These are phyloP conservation scores for Latrodectus elegans DNA, from an alignment of 2,888 invertebrate genomes.

Conservation along the genomic window DNA sequence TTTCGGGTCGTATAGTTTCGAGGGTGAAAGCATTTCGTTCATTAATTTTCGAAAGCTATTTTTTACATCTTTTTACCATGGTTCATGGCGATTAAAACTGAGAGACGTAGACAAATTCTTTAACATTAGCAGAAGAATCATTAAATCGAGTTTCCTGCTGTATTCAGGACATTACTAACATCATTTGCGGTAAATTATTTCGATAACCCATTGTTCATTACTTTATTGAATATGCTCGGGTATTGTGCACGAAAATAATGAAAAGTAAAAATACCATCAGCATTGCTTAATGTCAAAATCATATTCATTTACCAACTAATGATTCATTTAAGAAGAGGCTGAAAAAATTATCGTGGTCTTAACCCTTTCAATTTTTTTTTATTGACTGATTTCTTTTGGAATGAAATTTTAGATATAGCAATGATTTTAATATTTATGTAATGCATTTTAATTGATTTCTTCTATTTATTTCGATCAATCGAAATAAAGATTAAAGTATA, in stretches of 20 bases:
- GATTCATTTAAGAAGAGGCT: not conserved
- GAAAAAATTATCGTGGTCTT: not conserved
- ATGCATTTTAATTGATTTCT: no score
- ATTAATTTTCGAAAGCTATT: constrained; percentile 54
- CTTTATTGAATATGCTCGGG: constrained; percentile 45
- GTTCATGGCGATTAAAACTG: constrained; percentile 34
- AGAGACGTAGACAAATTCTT: constrained; percentile 51
- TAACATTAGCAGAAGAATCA: constrained; percentile 54
- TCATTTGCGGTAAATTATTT: constrained; percentile 56
- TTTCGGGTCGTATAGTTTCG: constrained; percentile 12
- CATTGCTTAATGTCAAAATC: constrained; percentile 37
- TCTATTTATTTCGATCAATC: no score
- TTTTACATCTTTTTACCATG: constrained; percentile 27
- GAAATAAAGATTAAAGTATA: no score
- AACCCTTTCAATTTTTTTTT: not conserved
- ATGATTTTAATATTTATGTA: no score
- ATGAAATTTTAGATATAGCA: no score
- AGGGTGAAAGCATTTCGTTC: constrained; percentile 41
- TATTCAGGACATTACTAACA: constrained; percentile 45
- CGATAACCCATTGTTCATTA: constrained; percentile 61
- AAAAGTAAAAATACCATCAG: constrained; percentile 27
- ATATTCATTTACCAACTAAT: constrained; percentile 32
- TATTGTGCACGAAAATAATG: constrained; percentile 15
- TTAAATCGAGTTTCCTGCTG: constrained; percentile 48
- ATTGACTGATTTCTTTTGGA: no score